Evolutionary conservation across 2,888 invertebrate species (phyloP).

Genomic region (Caenorhabditis zanzibari): DNA sequence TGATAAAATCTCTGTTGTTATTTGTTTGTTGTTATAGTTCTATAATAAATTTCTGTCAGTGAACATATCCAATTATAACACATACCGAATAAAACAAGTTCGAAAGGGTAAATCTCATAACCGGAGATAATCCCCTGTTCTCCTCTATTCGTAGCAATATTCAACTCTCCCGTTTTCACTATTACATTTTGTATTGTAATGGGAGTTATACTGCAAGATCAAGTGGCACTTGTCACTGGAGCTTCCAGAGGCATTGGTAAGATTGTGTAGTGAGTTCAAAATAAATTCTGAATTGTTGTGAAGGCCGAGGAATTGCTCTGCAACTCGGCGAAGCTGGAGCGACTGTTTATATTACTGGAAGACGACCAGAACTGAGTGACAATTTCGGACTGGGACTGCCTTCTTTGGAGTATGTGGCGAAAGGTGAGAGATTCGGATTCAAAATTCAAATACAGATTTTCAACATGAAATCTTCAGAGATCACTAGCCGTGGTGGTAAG

Average conservation of each 20-base stretch:
- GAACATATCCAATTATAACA: constrained; percentile 38
- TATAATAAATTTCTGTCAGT: background rate
- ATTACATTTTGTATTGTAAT: constrained; percentile 41
- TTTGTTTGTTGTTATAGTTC: constrained; percentile 3
- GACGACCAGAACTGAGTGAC: constrained; percentile 63
- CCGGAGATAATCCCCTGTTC: constrained; percentile 48
- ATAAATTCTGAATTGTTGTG: constrained; percentile 62
- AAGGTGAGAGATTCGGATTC: no score
- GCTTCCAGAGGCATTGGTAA: constrained; percentile 76
- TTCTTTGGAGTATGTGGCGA: constrained; percentile 76
- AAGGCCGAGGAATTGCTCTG: constrained; percentile 72
- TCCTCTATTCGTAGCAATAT: background rate
- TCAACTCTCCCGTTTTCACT: background rate
- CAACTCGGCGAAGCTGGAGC: constrained; percentile 75
- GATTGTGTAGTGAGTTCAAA: constrained; percentile 74
- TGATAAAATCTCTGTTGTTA: no score
- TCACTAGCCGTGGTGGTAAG: constrained; percentile 83
- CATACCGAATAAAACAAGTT: constrained; percentile 9
- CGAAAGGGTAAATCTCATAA: constrained; percentile 46
- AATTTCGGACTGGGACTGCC: constrained; percentile 67
- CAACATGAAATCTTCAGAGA: constrained; percentile 68
- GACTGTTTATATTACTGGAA: constrained; percentile 75
- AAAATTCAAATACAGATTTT: no score
- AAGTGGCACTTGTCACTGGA: constrained; percentile 77
- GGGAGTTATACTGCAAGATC: constrained; percentile 65